Percentiles rank a stretch among this genome's conserved stretches.
phyloP scores from a whole-genome alignment of 2,113 vertebrate genomes.

The Casuarius casuarius region DNA sequence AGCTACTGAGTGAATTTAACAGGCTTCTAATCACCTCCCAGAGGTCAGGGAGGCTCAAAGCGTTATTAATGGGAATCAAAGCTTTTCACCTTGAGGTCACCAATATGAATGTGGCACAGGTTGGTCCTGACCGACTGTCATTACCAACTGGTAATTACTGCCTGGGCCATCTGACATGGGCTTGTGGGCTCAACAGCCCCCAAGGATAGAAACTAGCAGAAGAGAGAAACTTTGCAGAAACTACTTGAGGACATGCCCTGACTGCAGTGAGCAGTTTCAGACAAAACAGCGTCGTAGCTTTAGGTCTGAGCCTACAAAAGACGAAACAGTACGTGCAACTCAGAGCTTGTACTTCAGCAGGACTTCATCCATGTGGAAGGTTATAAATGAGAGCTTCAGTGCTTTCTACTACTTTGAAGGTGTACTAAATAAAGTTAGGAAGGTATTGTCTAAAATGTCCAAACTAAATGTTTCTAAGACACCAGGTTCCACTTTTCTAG shows the following conservation, averaged over 20 bases:
- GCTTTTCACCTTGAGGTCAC: conserved; percentile 45
- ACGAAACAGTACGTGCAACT: neutral
- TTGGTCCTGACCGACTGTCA: neutral
- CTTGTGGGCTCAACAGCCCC: neutral
- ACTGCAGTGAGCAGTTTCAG: neutral
- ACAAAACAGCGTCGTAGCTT: neutral
- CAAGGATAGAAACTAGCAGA: neutral
- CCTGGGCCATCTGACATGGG: neutral
- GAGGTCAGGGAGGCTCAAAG: conserved; percentile 1
- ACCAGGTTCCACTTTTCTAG: neutral
- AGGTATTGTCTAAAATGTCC: neutral
- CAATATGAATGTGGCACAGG: neutral
- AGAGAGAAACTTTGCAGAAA: neutral
- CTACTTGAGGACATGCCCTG: neutral
- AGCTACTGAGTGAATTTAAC: conserved; percentile 34
- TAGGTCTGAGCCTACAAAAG: neutral
- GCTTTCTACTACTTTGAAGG: neutral
- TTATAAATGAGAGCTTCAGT: neutral
- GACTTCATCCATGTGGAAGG: neutral
- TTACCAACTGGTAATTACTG: neutral
- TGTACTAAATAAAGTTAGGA: neutral
- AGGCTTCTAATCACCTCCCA: conserved; percentile 40
- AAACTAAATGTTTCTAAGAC: neutral
- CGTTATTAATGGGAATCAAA: conserved; percentile 17
- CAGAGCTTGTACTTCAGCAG: neutral